These are phyloP conservation scores for Petrosia ficiformis DNA, from an alignment of 37 sponge, comb jelly and placozoan genomes.

Conservation along the genomic window DNA sequence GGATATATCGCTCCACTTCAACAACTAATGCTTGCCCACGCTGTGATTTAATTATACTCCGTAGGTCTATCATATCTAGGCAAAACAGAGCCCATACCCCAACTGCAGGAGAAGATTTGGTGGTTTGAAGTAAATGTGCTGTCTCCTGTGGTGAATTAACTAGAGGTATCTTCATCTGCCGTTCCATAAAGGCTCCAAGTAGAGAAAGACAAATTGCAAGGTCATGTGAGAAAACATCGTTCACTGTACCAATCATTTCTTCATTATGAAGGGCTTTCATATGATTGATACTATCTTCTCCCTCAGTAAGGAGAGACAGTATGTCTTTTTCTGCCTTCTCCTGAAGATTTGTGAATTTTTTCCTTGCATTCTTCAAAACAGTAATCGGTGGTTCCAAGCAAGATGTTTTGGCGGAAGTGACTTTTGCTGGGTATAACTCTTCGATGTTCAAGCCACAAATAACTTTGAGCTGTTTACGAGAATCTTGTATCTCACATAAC, in stretches of 20 bases:
- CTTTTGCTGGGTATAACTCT: slow-evolving; percentile 22
- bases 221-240: slow-evolving; percentile 10
- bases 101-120: slow-evolving; percentile 33
- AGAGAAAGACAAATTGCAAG: slow-evolving; percentile 36
- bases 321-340: slow-evolving; percentile 17
- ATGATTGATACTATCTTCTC: not conserved
- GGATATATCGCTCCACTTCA: not conserved
- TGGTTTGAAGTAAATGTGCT: slow-evolving; percentile 32
- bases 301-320: not conserved
- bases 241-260: slow-evolving; percentile 30
- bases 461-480: not conserved
- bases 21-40: not conserved
- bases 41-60: slow-evolving; percentile 11
- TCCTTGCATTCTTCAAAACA: slow-evolving; percentile 12
- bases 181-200: slow-evolving; percentile 66
- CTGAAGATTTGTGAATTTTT: slow-evolving; percentile 7
- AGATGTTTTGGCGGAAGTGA: not conserved
- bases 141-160: slow-evolving; percentile 28
- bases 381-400: not conserved
- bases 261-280: slow-evolving; percentile 20
- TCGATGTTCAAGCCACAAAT: slow-evolving; percentile 18
- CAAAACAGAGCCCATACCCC: slow-evolving; percentile 65
- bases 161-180: slow-evolving; percentile 53
- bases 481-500: not conserved
- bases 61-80: slow-evolving; percentile 23